Percentiles rank a stretch among this genome's conserved stretches.
These are phyloP conservation scores for Norana najaformis DNA, from an alignment of 2,888 invertebrate species.

Conservation along the genomic window DNA sequence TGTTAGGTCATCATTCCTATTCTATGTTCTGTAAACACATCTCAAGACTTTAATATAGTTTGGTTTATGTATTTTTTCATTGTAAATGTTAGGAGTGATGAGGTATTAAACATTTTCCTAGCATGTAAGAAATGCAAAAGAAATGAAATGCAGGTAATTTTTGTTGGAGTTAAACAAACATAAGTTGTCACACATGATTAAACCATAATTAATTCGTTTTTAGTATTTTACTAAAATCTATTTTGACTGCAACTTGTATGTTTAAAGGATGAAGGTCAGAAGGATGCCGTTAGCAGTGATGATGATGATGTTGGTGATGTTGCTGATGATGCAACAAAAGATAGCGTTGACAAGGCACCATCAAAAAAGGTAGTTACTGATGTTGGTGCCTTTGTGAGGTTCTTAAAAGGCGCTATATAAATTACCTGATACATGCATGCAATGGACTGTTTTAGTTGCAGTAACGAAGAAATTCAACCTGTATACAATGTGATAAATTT, in stretches of 20 bases:
- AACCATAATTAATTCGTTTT: neutral
- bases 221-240: neutral
- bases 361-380: neutral
- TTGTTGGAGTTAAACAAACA: no score
- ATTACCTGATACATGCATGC: neutral
- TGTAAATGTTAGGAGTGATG: neutral
- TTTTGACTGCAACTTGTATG: neutral
- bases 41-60: neutral
- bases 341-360: neutral
- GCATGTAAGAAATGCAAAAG: neutral
- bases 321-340: neutral
- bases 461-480: neutral
- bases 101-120: neutral
- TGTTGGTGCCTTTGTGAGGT: neutral
- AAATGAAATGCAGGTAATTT: no score
- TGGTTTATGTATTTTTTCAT: neutral
- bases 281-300: slow-evolving; percentile 2
- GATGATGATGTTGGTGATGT: neutral
- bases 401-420: neutral
- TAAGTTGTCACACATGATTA: no score
- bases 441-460: neutral
- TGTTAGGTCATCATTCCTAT: neutral
- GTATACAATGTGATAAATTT: neutral
- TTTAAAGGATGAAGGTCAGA: neutral
- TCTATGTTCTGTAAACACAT: neutral